Conservation (phyloP, 2,888 invertebrate genomes). For the Nyleta sp. region DNA sequence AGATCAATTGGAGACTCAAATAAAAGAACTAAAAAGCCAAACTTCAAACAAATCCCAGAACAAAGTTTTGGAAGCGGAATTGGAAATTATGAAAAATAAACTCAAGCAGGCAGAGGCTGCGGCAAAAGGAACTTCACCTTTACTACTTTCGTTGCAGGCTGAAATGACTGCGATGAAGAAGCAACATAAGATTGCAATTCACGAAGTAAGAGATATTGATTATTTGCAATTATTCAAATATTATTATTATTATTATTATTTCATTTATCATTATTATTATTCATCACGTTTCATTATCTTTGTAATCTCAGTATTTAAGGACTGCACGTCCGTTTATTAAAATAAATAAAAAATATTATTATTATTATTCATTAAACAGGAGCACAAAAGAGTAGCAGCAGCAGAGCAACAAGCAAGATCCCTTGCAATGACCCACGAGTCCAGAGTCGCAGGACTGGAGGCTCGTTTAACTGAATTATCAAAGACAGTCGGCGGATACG, state of each 20-base stretch:
- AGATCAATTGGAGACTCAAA: constrained; percentile 88
- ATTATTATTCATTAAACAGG: constrained; percentile 78
- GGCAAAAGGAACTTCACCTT: constrained; percentile 85
- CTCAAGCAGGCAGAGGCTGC: constrained; percentile 87
- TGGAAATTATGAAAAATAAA: constrained; percentile 86
- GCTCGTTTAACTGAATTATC: constrained; percentile 90
- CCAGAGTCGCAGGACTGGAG: constrained; percentile 90
- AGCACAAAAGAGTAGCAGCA: constrained; percentile 88
- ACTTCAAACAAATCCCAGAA: constrained; percentile 80
- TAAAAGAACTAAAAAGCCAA: constrained; percentile 84
- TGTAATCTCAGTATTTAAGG: too few species aligned
- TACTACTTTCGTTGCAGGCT: constrained; percentile 87
- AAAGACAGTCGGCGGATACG: constrained; percentile 90
- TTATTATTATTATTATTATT: too few species aligned
- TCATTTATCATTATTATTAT: too few species aligned
- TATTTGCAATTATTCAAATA: neutral
- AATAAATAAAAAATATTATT: neutral
- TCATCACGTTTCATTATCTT: too few species aligned
- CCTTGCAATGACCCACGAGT: constrained; percentile 88
- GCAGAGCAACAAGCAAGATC: constrained; percentile 89
- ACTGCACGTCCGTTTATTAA: too few species aligned
- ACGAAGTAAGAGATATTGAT: constrained; percentile 82
- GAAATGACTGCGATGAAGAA: constrained; percentile 89
- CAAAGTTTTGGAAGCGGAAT: constrained; percentile 85
- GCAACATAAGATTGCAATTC: constrained; percentile 87